These are phyloP conservation scores for Phrynocephalus versicolor DNA, from an alignment of 2,113 vertebrate species.

Conservation along the genomic window DNA sequence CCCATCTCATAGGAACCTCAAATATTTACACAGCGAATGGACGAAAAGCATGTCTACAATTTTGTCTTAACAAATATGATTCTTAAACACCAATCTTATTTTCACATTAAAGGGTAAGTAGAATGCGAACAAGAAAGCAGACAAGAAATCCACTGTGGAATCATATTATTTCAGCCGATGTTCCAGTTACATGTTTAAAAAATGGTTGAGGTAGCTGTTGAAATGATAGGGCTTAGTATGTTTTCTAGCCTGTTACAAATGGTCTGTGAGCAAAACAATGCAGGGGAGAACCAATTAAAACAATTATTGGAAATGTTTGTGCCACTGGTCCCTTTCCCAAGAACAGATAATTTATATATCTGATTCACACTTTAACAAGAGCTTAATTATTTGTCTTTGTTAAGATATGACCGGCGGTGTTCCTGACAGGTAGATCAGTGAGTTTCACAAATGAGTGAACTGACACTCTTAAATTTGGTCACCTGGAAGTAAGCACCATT, in stretches of 20 bases:
- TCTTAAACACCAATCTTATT: slow-evolving; percentile 34
- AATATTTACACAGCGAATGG: slow-evolving; percentile 63
- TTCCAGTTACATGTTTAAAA: slow-evolving; percentile 17
- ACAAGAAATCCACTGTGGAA: slow-evolving; percentile 23
- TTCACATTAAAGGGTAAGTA: slow-evolving; percentile 34
- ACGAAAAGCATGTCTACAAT: slow-evolving; percentile 44
- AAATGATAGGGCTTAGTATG: background rate
- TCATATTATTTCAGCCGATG: slow-evolving; percentile 49
- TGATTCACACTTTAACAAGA: background rate
- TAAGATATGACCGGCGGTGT: background rate
- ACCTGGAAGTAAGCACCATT: background rate
- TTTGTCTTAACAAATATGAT: slow-evolving; percentile 57
- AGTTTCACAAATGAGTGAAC: background rate
- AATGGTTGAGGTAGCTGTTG: slow-evolving; percentile 12
- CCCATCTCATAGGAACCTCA: slow-evolving; percentile 65
- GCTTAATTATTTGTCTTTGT: background rate
- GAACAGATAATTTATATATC: accelerated
- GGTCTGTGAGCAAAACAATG: background rate
- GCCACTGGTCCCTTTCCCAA: background rate
- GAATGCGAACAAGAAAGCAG: slow-evolving; percentile 9
- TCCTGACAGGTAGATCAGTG: background rate
- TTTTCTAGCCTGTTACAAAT: slow-evolving; percentile 1
- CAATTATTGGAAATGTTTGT: slow-evolving; percentile 30
- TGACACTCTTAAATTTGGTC: background rate
- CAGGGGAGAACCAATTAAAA: slow-evolving; percentile 33